Conservation (phyloP, 2,797 vertebrate species). For the Tadarida brasiliensis region DNA sequence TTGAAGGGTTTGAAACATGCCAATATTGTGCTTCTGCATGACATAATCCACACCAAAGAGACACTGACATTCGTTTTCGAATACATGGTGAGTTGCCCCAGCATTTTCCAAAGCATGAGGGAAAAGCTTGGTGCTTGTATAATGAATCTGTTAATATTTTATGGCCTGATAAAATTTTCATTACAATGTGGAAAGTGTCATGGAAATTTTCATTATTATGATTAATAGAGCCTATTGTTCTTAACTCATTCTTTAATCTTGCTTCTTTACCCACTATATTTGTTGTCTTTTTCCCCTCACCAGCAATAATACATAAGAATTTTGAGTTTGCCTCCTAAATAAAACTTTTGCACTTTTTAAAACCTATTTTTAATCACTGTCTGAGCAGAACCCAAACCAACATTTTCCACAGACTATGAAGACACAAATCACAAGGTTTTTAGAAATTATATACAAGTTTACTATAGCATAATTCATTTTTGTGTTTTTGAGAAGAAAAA, state of each 20-base stretch:
- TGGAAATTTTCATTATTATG: conserved; percentile 70
- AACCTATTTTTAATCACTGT: conserved; percentile 55
- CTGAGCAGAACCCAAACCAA: neutral
- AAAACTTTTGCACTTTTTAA: neutral
- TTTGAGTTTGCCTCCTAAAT: conserved; percentile 15
- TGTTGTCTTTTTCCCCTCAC: neutral
- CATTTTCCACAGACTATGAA: conserved; percentile 20
- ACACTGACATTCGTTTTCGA: conserved; percentile 96
- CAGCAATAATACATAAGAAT: neutral
- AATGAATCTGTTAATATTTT: conserved; percentile 79
- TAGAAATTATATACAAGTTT: neutral
- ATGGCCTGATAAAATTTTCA: conserved; percentile 78
- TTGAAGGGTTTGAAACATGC: conserved; percentile 95
- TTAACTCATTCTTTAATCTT: neutral
- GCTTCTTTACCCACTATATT: conserved; percentile 48
- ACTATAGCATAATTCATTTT: conserved; percentile 47
- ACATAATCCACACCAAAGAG: conserved; percentile 95
- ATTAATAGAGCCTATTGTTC: conserved; percentile 43
- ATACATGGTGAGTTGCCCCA: conserved; percentile 92
- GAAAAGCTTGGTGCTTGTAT: conserved; percentile 44
- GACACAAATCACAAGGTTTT: neutral
- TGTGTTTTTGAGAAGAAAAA: conserved; percentile 47
- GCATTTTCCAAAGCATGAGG: conserved; percentile 69
- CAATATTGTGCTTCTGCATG: conserved; percentile 95
- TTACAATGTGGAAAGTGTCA: conserved; percentile 51